Evolutionary conservation across 2,888 invertebrate genomes (phyloP).

Genomic region (Miltochrista miniata): DNA sequence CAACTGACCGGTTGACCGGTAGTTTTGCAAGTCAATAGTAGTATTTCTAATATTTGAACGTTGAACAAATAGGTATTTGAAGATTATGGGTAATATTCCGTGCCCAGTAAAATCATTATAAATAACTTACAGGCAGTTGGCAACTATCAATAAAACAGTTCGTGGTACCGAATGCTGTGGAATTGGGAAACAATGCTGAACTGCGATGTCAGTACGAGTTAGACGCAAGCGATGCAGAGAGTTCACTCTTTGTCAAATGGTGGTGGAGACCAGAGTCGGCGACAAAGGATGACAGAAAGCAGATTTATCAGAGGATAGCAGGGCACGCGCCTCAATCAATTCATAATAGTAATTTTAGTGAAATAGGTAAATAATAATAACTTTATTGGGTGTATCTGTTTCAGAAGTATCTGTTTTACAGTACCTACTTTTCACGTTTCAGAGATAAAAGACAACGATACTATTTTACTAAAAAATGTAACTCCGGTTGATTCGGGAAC

Average conservation of each 20-base stretch:
- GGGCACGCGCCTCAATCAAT: slow-evolving; percentile 36
- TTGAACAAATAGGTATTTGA: no score
- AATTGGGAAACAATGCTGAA: slow-evolving; percentile 51
- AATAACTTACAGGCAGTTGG: slow-evolving; percentile 50
- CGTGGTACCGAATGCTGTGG: slow-evolving; percentile 54
- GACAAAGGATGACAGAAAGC: slow-evolving; percentile 41
- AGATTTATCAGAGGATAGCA: slow-evolving; percentile 59
- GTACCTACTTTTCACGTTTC: slow-evolving; percentile 27
- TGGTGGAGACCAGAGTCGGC: slow-evolving; percentile 57
- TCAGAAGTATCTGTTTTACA: no score
- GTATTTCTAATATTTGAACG: no score
- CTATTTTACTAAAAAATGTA: slow-evolving; percentile 51
- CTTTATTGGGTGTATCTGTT: no score
- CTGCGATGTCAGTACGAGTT: slow-evolving; percentile 55
- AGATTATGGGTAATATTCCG: no score
- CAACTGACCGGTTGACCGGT: no score
- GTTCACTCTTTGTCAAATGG: slow-evolving; percentile 62
- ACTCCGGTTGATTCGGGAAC: slow-evolving; percentile 57
- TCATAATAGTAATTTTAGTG: slow-evolving; percentile 30
- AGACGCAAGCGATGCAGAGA: slow-evolving; percentile 36
- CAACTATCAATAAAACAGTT: slow-evolving; percentile 65
- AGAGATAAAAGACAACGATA: slow-evolving; percentile 58
- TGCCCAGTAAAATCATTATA: neutral
- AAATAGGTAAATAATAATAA: slow-evolving; percentile 37
- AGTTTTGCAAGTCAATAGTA: no score